Base-by-base conservation (phyloP, 1,140 invertebrate species). In the Leptinotarsa lineolata region DNA sequence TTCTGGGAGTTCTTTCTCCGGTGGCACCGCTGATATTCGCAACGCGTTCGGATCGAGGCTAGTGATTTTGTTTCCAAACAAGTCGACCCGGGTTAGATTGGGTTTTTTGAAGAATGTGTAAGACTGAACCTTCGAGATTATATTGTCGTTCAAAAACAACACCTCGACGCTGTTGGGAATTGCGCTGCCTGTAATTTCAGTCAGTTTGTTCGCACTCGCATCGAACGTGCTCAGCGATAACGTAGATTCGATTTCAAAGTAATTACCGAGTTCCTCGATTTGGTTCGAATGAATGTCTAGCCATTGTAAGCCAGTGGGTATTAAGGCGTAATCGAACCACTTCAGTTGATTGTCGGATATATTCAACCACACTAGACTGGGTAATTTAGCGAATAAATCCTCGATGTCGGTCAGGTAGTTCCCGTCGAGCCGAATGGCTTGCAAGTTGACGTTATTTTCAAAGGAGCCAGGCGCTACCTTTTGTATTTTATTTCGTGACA, bases 21-120 rank as follows among this genome's bases (percentile, higher is more conserved):
- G 85, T 13, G 92, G 91, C 18, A 94, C 92, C 5, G 92, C 90
- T 69, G 92, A 94, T 81, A 97, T 90, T 65, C 94, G 86, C 66
- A 97, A 83, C 0, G 95, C 94, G 84, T 95, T 96, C 15, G 94
- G 92, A 79, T 95, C 94, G 59, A 97, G 83, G 77, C 90, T 94
- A 63, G 91, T 91, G 79, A 97, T 91, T 80, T 92, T 90, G 83
- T 97, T 97, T 59, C 92, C 91, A 77, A 92, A 92, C 54, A 97
- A 85, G 84, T 97, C 94, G 2, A 97, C 94, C 66, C 92, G 87
- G 1, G 94, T 95, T 66, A 97, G 84, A 84, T 96, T 96, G 2
- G 93, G 93, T 83, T 97, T 97, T 82, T 95, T 94, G 85, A 95
- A 93, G 84, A 97, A 97, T n/a, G 95, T 94, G 78, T 96, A 95